These are phyloP conservation scores for Dynastes hyllus DNA, from an alignment of 2,888 invertebrate genomes.

Conservation along the genomic window DNA sequence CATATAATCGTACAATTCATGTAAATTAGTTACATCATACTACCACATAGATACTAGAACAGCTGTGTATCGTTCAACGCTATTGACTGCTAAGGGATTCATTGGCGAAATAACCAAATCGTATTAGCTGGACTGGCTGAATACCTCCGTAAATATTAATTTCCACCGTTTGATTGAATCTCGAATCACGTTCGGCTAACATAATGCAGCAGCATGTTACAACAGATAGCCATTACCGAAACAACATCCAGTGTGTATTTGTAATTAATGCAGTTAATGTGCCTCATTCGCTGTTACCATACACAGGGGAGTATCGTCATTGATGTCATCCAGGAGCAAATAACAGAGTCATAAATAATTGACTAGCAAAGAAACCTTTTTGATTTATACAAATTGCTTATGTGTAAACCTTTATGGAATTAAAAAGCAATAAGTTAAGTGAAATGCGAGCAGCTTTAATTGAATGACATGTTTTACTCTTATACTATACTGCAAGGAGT, in stretches of 20 bases:
- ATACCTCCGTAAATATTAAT: conserved; percentile 7
- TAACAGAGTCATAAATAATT: conserved; percentile 72
- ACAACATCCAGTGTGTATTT: conserved; percentile 12
- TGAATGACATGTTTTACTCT: no score
- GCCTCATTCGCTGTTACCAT: not conserved
- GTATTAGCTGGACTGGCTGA: not conserved
- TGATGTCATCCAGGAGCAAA: not conserved
- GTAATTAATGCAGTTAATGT: conserved; percentile 18
- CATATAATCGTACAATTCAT: no score
- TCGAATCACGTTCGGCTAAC: conserved; percentile 1
- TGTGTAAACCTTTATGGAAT: no score
- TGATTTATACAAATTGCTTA: not conserved
- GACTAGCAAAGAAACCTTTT: conserved; percentile 58
- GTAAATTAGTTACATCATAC: no score
- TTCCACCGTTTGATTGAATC: conserved; percentile 23
- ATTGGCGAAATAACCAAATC: not conserved
- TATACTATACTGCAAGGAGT: no score
- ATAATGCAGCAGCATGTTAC: conserved; percentile 6
- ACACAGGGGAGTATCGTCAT: not conserved
- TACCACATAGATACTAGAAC: not conserved
- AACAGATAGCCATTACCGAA: conserved; percentile 26
- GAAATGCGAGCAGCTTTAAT: no score
- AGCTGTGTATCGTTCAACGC: not conserved
- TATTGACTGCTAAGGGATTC: not conserved
- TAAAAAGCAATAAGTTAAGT: no score